Percentiles rank a stretch among this genome's conserved stretches.
These are phyloP conservation scores for Arctocebus calabarensis DNA, from an alignment of 2,797 vertebrate genomes.

Conservation along the genomic window DNA sequence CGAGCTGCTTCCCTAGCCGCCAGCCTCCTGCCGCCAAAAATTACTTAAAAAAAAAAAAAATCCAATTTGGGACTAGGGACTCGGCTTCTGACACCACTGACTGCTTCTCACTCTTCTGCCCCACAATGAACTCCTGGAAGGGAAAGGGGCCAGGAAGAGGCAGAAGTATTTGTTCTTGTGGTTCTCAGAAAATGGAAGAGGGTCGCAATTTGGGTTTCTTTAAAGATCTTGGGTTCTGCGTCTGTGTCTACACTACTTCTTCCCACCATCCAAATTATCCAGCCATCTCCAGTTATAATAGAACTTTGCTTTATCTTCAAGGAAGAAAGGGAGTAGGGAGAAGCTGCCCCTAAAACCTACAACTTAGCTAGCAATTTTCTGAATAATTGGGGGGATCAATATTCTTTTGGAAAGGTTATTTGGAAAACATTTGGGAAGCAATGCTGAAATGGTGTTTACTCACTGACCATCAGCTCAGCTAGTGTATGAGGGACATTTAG, in stretches of 20 bases:
- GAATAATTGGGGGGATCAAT: not conserved
- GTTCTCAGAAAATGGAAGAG: not conserved
- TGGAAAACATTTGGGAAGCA: slow-evolving; percentile 27
- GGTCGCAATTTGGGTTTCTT: not conserved
- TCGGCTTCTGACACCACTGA: slow-evolving; percentile 7
- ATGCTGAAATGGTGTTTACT: not conserved
- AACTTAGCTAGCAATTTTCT: not conserved
- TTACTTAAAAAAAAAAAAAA: slow-evolving; percentile 43
- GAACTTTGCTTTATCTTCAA: slow-evolving; percentile 2
- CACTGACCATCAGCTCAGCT: not conserved
- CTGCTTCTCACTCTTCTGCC: no score
- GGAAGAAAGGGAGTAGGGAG: not conserved
- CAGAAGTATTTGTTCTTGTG: slow-evolving; percentile 41
- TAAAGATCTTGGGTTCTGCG: not conserved
- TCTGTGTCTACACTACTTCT: not conserved
- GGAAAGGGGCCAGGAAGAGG: not conserved
- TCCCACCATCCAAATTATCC: not conserved
- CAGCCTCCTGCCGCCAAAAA: slow-evolving; percentile 78
- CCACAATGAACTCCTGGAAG: not conserved
- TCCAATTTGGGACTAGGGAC: slow-evolving; percentile 50
- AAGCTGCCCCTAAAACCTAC: not conserved
- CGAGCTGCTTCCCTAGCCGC: slow-evolving; percentile 78
- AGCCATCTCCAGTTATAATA: not conserved
- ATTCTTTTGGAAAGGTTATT: slow-evolving; percentile 20
- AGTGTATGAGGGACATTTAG: not conserved